phyloP scores from a whole-genome alignment of 2,113 vertebrate genomes.

The Diglossa brunneiventris region DNA sequence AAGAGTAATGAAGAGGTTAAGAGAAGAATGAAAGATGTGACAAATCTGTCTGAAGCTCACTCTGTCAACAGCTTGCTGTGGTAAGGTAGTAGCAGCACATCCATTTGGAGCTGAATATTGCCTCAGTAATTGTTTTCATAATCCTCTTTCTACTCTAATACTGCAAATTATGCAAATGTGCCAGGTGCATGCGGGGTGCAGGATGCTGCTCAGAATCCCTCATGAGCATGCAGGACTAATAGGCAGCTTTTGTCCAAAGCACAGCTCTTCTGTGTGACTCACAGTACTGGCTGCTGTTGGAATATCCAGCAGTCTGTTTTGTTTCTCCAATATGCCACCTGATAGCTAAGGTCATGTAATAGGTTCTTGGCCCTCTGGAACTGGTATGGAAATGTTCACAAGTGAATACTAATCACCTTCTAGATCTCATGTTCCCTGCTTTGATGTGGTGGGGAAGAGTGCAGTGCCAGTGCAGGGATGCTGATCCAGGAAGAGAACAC shows the following conservation, averaged over 20 bases:
- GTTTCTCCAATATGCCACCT: not conserved
- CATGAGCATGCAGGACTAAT: not conserved
- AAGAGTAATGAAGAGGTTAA: not conserved
- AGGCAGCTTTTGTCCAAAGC: not conserved
- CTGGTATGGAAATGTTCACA: not conserved
- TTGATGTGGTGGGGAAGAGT: not conserved
- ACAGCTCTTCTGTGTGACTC: not conserved
- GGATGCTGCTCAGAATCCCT: not conserved
- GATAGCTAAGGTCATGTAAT: not conserved
- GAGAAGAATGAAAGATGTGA: not conserved
- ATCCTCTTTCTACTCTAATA: not conserved
- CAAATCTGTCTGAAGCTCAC: not conserved
- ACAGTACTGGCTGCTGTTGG: not conserved
- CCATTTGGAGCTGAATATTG: not conserved
- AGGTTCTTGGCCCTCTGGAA: not conserved
- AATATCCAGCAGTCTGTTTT: not conserved
- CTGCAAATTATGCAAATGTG: constrained; percentile 25
- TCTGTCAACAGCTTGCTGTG: not conserved
- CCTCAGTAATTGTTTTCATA: constrained; percentile 11
- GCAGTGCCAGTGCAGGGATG: not conserved
- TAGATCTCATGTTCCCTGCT: not conserved
- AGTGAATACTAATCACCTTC: not conserved
- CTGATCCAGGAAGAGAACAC: not conserved
- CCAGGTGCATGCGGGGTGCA: constrained; percentile 39
- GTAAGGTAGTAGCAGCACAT: not conserved